These are phyloP conservation scores for Mastacembelus armatus DNA, from an alignment of 2,797 vertebrate genomes.

Conservation along the genomic window DNA sequence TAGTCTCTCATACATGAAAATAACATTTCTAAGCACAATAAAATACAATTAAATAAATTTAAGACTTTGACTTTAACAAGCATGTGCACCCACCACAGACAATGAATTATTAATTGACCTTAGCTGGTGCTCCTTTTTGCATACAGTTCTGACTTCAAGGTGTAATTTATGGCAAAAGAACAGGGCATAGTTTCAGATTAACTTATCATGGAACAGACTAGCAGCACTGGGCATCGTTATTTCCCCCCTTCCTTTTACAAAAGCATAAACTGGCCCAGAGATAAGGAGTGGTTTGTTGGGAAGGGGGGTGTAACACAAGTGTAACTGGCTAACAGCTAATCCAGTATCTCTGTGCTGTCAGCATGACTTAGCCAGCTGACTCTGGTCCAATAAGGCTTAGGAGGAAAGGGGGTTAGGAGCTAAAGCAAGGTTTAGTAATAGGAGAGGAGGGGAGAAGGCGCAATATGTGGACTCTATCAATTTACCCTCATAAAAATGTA, in stretches of 20 bases:
- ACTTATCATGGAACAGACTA: background rate
- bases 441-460: constrained; percentile 2
- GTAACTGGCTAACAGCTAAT: constrained; percentile 59
- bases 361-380: constrained; percentile 56
- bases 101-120: background rate
- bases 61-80: too few species aligned
- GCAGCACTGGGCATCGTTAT: constrained; percentile 16
- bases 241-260: background rate
- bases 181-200: background rate
- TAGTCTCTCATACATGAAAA: too few species aligned
- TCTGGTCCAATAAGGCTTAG: constrained; percentile 62
- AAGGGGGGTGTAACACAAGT: constrained; percentile 22
- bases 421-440: constrained; percentile 47
- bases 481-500: constrained; percentile 30
- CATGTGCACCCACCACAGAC: too few species aligned
- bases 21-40: too few species aligned
- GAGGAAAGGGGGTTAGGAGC: constrained; percentile 49
- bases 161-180: background rate
- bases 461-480: constrained; percentile 16
- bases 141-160: background rate
- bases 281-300: constrained; percentile 7
- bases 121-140: background rate
- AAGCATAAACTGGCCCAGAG: constrained; percentile 39
- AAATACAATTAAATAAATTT: too few species aligned
- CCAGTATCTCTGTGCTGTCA: constrained; percentile 60